Evolutionary conservation across 2,888 invertebrate genomes (phyloP).

Genomic region (Andricus curvator): DNA sequence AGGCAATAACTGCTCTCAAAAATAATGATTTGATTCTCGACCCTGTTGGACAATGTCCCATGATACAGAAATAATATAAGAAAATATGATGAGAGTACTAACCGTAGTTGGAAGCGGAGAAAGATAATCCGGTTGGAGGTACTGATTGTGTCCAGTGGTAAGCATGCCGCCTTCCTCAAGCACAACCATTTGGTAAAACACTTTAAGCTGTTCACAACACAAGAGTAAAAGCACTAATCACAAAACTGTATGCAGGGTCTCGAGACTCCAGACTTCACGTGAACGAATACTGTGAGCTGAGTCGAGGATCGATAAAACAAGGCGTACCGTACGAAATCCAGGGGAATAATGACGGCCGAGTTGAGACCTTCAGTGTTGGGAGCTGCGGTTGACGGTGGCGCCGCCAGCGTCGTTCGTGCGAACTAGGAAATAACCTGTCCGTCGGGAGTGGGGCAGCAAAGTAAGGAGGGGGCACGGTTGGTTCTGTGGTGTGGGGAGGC

Average conservation of each 20-base stretch:
- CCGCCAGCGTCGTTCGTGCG: constrained; percentile 65
- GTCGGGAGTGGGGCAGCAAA: constrained; percentile 52
- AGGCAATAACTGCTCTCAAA: too few relatives aligned
- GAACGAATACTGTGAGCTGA: constrained; percentile 20
- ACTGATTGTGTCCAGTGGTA: constrained; percentile 94
- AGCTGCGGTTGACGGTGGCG: constrained; percentile 57
- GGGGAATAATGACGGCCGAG: constrained; percentile 69
- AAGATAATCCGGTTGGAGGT: constrained; percentile 97
- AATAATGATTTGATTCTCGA: too few relatives aligned
- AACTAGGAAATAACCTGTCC: constrained; percentile 74
- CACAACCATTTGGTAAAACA: constrained; percentile 87
- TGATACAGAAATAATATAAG: not conserved
- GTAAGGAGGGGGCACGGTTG: constrained; percentile 80
- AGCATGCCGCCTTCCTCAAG: constrained; percentile 94
- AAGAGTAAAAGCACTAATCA: constrained; percentile 40
- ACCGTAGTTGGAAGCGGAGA: constrained; percentile 96
- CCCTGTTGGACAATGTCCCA: too few relatives aligned
- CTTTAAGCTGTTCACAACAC: constrained; percentile 51
- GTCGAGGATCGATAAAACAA: constrained; percentile 53
- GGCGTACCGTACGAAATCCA: constrained; percentile 67
- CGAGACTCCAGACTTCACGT: not conserved
- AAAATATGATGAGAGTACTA: constrained; percentile 79
- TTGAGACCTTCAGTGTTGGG: constrained; percentile 44
- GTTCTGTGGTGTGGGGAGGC: constrained; percentile 78
- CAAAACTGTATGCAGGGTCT: not conserved